Percentiles rank a stretch among this genome's conserved stretches.
These are phyloP conservation scores for Thumatha senex DNA, from an alignment of 2,888 invertebrate species.

Conservation along the genomic window DNA sequence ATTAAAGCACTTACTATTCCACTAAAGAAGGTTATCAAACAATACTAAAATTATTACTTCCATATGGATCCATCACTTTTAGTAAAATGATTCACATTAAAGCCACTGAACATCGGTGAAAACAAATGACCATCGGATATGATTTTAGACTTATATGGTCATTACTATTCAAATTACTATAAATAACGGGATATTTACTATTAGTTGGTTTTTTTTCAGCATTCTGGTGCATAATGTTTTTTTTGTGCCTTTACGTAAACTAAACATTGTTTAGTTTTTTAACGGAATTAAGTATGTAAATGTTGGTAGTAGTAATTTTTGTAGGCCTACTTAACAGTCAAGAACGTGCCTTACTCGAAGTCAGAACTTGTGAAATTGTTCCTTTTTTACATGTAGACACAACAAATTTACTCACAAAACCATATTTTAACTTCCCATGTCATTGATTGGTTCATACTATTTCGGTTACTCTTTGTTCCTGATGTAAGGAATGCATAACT, in stretches of 20 bases:
- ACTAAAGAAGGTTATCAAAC: too few species aligned
- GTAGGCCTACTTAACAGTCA: constrained; percentile 12
- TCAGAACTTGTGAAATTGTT: constrained; percentile 35
- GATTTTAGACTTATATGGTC: too few species aligned
- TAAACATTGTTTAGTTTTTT: constrained; percentile 11
- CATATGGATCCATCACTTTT: too few species aligned
- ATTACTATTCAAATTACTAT: too few species aligned
- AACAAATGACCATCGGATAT: too few species aligned
- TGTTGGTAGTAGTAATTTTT: neutral
- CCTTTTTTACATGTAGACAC: constrained; percentile 41
- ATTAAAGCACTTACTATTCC: too few species aligned
- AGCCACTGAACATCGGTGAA: too few species aligned
- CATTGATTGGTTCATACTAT: constrained; percentile 33
- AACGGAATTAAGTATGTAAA: neutral
- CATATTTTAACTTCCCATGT: constrained; percentile 38
- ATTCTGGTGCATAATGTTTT: neutral
- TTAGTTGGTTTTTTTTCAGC: too few species aligned
- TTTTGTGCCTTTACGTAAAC: neutral
- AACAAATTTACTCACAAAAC: constrained; percentile 31
- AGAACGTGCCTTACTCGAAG: constrained; percentile 31
- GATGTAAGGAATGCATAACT: constrained; percentile 14
- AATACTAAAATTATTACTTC: too few species aligned
- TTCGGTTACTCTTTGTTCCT: constrained; percentile 14
- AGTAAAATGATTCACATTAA: too few species aligned
- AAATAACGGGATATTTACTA: too few species aligned